Base-by-base conservation (phyloP, 2,797 vertebrate species). In the Ctenopoma multispine region DNA sequence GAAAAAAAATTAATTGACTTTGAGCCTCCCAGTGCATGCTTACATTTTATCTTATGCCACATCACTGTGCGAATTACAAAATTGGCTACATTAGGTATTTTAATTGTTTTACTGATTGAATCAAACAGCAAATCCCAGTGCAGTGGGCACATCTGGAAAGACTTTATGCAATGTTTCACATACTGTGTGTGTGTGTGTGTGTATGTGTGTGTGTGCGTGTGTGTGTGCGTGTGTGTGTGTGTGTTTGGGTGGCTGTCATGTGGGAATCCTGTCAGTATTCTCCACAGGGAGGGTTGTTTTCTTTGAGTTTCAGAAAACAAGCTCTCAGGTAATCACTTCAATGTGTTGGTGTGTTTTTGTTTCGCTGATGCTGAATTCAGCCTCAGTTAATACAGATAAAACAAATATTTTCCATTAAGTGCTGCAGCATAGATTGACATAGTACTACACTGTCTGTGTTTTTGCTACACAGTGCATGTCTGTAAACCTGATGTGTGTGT, bases 121-220 rank as follows among this genome's bases (percentile, higher is more conserved):
- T 75, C 53, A 57, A 47, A 17, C n/a, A 0, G 10, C 20, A 17
- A 50, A 61, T 27, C 58, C 29, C 72, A 81, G 84, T 64, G 79
- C 89, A 85, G 83, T 80, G 41, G 47, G 55, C 80, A 91, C 93
- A 95, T 94, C 92, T 95, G 93, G 91, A 91, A 93, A 82, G 83
- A 61, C 74, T 94, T 93, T 85, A 55, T 70, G 38, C 31, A 60
- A 77, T 73, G 73, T 63, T 80, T 64, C 56, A 27, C 70, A 87
- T 74, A 20, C 61, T 55, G 55, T 73, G 75, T 72, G 59, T 78
- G 74, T 71, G 67, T 75, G 54, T 63, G 47, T 15, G 20, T 21
- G 20, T 48, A 13, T 48, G 20, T 48, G 20, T 72, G 59, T 78
- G 74, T 71, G 67, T 75, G 54, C 60, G 47, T 15, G 20, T 21